Evolutionary conservation across 2,888 invertebrate species (phyloP), one percentile per base, ranked within the genome.

Genomic region (Sturmia bella): DNA sequence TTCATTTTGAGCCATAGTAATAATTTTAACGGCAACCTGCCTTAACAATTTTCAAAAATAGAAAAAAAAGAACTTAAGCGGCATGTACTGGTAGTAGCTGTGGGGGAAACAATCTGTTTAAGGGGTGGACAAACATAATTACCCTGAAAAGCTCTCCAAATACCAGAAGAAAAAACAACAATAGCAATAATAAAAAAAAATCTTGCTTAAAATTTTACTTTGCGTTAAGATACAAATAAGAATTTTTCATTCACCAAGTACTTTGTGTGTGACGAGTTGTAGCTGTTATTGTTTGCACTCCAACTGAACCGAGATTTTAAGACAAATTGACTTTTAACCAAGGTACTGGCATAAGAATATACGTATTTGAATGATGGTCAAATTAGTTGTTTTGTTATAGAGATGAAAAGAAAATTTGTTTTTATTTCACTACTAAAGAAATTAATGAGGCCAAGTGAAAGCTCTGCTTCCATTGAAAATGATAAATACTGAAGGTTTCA

Each of bases 41-140:
- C 79, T 79, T 54, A 27, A 61, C 79, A 73, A 73, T 73, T 79
- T 79, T 24, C 27, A 24, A 66, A 64, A 41, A 15, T 9, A 7
- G 13, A 43, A 43, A 13, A 50, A 43, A 5, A 19, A 48, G n/a
- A 76, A 24, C 2, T 7, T 7, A 32, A 45, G 11, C 6, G 24
- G 11, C 19, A 54, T 54, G 21, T 1, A 56, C 9, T 39, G 3
- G 41, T 54, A 15, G n/a, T 12, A 7, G 21, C n/a, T 50, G 37
- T 7, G 5, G 15, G 15, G 11, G n/a, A 15, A 21, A 13, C 1
- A 19, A 27, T 19, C 2, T 24, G 13, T 6, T n/a, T n/a, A 27
- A 41, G 12, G 11, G 27, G 41, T n/a, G 39, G 63, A 64, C 54
- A 39, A 41, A 15, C 32, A 32, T 3, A 54, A 27, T 41, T 24